Evolutionary conservation across 2,797 vertebrate genomes (phyloP).

Genomic region (Poliocrania exsul): DNA sequence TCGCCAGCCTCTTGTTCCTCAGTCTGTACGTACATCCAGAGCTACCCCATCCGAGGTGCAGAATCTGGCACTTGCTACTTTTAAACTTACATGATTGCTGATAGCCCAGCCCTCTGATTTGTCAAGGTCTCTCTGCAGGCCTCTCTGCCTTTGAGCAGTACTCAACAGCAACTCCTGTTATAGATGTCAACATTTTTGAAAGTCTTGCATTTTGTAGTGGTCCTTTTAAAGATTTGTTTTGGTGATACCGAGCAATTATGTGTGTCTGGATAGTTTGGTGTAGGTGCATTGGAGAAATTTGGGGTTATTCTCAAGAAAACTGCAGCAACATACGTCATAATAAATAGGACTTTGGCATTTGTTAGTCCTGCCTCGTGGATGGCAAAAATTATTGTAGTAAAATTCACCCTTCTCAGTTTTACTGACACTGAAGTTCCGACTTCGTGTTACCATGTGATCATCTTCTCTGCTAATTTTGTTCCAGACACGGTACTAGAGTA

Average conservation of each 20-base stretch:
- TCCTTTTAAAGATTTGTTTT: background rate
- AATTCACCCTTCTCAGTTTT: background rate
- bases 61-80: accelerated
- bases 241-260: background rate
- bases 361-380: background rate
- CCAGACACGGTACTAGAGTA: background rate
- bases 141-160: background rate
- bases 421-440: background rate
- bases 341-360: background rate
- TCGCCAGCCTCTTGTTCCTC: background rate
- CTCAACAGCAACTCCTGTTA: background rate
- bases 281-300: background rate
- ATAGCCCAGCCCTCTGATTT: background rate
- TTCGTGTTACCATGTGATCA: background rate
- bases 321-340: background rate
- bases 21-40: background rate
- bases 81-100: background rate
- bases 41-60: background rate
- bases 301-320: background rate
- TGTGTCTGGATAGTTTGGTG: background rate
- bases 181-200: background rate
- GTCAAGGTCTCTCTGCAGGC: background rate
- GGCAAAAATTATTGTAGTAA: background rate
- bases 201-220: background rate
- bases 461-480: background rate